Evolutionary conservation across 2,797 vertebrate genomes (phyloP), one percentile per base, ranked within the genome.

Genomic region (Agapornis canus): DNA sequence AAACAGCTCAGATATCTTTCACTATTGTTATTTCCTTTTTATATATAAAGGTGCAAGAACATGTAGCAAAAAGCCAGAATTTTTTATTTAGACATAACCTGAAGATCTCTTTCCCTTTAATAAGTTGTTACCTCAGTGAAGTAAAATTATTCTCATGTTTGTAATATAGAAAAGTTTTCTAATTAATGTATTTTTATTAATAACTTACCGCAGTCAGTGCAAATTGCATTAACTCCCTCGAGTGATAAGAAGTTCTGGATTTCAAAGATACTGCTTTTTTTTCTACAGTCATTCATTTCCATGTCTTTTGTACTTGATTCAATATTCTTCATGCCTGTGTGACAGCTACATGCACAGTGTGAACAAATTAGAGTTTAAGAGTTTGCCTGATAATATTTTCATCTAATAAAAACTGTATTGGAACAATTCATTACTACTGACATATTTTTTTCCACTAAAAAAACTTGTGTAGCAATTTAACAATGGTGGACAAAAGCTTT

Each of bases 181-280:
- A 71, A 90, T 91, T 56, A 21, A 51, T 69, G 49, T 32, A 56
- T 95, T 96, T 91, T 86, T 80, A 90, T 86, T 75, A 93, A 88
- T 90, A 93, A 66, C 27, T 69, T 40, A 31, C 39, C 26, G 56
- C 26, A 79, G 73, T 22, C 54, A 42, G 57, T 78, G 73, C 29
- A 93, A 89, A 73, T 75, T 85, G 49, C 25, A 91, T 87, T 77
- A 93, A 63, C 8, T 76, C 37, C 68, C 40, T 35, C 65, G 70
- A 76, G 76, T 48, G 31, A 93, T 79, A 90, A 51, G 45, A 63
- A 86, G 86, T 73, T 77, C 49, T 79, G 61, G 83, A 63, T 49
- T 79, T 92, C 60, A 92, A 72, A 86, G 70, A 90, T 60, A 94
- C 39, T 49, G n/a, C 27, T 89, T 64, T 56, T 56, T 86, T 69